phyloP scores from a whole-genome alignment of 2,797 vertebrate species.

The Anas acuta region DNA sequence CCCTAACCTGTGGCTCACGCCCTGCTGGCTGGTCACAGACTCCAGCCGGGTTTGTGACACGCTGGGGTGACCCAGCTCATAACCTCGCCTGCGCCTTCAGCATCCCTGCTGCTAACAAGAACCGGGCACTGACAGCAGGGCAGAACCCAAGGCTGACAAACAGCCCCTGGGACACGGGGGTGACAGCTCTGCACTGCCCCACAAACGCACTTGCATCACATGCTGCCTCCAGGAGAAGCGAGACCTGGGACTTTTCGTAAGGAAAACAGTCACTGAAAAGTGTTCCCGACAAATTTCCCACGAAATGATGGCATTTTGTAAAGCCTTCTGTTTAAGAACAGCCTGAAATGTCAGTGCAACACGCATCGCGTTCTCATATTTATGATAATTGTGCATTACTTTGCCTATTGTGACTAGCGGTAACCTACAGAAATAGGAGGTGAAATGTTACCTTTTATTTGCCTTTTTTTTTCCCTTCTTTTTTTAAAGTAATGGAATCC shows the following conservation, averaged over 20 bases:
- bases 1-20: fast-evolving
- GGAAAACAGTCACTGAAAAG: neutral
- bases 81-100: neutral
- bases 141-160: neutral
- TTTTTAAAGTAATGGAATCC: neutral
- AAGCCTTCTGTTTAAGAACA: neutral
- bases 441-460: neutral
- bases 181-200: neutral
- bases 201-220: fast-evolving
- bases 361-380: neutral
- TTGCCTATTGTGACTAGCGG: neutral
- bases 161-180: neutral
- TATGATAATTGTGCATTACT: neutral
- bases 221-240: neutral
- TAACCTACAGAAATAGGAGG: neutral
- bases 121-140: neutral
- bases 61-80: fast-evolving
- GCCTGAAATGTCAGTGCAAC: neutral
- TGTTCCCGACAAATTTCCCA: neutral
- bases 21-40: too few species aligned
- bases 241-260: neutral
- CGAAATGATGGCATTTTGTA: neutral
- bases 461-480: neutral
- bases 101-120: neutral
- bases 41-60: neutral